Evolutionary conservation across 2,113 vertebrate species (phyloP), one percentile per base, ranked within the genome.

Genomic region (Engraulis encrasicolus): DNA sequence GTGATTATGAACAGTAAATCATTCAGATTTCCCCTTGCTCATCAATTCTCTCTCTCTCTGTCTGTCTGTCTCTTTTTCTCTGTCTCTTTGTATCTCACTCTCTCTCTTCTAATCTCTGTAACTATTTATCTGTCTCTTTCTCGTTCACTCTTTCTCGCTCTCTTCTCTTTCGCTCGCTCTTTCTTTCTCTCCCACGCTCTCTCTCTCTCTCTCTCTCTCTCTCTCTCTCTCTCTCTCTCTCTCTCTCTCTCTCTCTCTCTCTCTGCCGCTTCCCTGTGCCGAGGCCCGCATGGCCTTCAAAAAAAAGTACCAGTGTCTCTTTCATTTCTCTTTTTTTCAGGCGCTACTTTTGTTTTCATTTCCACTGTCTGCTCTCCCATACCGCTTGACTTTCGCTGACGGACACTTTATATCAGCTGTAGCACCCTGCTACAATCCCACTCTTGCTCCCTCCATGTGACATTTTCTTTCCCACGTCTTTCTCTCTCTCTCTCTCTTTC

Each of bases 31-130:
- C 23, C 58, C 7, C 52, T 58, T n/a, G 37, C n/a, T 18, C 37
- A 52, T 81, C 38, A 11, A 20, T 17, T 37, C 19, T 66, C 50
- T 85, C 78, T 78, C 71, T 81, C 71, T 79, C 31, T 50, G 48
- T 78, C 82, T 31, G 27, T 52, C 34, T 50, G 14, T 79, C 80
- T 78, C 38, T 17, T 17, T 82, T 5, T 52, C 52, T 61, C 80
- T 54, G 17, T 20, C 52, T 54, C 50, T 20, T 19, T 54, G 2
- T 54, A 17, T 54, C 52, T 19, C 52, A n/a, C 52, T 58, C 19
- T 58, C 6, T 58, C 18, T 20, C 52, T 58, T 6, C 19, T 19
- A 18, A 58, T 19, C 52, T n/a, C 20, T 20, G 2, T 20, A 3
- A n/a, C 52, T 58, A 18, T 58, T 4, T n/a, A 18, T 20, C 52